These are phyloP conservation scores for Stratiomys singularior DNA, from an alignment of 2,888 invertebrate species.

Conservation along the genomic window DNA sequence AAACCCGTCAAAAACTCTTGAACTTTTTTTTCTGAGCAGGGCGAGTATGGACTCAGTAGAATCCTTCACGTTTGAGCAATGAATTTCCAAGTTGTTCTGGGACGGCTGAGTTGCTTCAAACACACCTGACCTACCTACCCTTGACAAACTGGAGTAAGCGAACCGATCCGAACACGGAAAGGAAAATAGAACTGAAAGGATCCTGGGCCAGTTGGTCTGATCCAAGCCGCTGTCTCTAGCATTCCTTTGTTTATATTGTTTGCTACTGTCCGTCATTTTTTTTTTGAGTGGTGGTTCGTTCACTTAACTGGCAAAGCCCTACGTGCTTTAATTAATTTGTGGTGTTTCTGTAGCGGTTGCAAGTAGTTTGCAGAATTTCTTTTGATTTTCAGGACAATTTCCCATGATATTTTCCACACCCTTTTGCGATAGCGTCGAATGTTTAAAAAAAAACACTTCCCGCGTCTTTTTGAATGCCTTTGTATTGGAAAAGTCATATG, in stretches of 20 bases:
- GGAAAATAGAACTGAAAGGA: neutral
- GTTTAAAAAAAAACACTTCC: neutral
- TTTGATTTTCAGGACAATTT: neutral
- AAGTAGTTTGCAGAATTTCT: too few relatives aligned
- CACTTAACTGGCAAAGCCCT: neutral
- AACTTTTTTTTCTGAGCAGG: neutral
- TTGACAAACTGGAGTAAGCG: neutral
- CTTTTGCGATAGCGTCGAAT: neutral
- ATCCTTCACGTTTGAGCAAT: constrained; percentile 23
- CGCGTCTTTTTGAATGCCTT: neutral
- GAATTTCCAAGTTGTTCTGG: constrained; percentile 1
- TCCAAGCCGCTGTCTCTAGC: too few relatives aligned
- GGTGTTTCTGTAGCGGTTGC: neutral
- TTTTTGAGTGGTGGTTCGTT: neutral
- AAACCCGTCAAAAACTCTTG: constrained; percentile 11
- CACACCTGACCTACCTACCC: neutral
- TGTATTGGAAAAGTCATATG: too few relatives aligned
- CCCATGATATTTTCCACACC: neutral
- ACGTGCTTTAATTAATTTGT: constrained; percentile 30
- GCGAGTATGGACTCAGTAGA: neutral
- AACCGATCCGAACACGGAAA: neutral
- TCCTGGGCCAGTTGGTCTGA: neutral
- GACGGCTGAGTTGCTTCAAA: neutral
- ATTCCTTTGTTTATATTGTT: neutral
- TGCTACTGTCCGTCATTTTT: neutral